Base-by-base conservation (phyloP, 92 coral and sea anemone genomes). In the Siderastrea radians region DNA sequence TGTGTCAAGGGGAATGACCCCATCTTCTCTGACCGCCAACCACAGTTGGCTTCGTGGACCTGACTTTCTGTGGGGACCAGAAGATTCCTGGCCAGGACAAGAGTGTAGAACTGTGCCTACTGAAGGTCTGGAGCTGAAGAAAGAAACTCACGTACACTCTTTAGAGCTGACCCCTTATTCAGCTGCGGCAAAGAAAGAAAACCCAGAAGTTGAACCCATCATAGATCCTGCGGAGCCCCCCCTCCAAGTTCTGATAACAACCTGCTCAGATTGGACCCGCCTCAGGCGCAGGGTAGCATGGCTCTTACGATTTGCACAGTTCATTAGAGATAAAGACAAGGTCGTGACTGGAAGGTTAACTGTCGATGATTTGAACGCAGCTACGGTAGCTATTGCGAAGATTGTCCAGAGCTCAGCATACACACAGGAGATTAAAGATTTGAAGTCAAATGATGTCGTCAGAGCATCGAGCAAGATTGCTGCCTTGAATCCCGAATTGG, bases 31-130 rank as follows among this genome's bases (percentile, higher is more conserved):
- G 80, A 72, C 75, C 13, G 43, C 73, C 3, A 72, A 75, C 60
- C 88, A 82, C 73, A 83, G 94, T n/a, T 82, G 94, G 92, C 81
- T 91, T n/a, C n/a, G n/a, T n/a, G n/a, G n/a, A n/a, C n/a, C n/a
- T n/a, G n/a, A n/a, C n/a, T n/a, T n/a, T n/a, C n/a, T n/a, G n/a
- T n/a, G n/a, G n/a, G n/a, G n/a, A n/a, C n/a, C n/a, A n/a, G n/a
- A n/a, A n/a, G n/a, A n/a, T n/a, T n/a, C n/a, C n/a, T n/a, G n/a
- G n/a, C n/a, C n/a, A n/a, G n/a, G n/a, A n/a, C n/a, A n/a, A n/a
- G n/a, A n/a, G n/a, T n/a, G n/a, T n/a, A n/a, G n/a, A n/a, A n/a
- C n/a, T n/a, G n/a, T n/a, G n/a, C n/a, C n/a, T n/a, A n/a, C n/a
- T n/a, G n/a, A n/a, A n/a, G n/a, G n/a, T n/a, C n/a, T n/a, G n/a